A percentile compares a stretch with the other conserved stretches of the same genome.
These are phyloP conservation scores for Drosophila macrospina DNA, from an alignment of 2,888 invertebrate species.

Conservation along the genomic window DNA sequence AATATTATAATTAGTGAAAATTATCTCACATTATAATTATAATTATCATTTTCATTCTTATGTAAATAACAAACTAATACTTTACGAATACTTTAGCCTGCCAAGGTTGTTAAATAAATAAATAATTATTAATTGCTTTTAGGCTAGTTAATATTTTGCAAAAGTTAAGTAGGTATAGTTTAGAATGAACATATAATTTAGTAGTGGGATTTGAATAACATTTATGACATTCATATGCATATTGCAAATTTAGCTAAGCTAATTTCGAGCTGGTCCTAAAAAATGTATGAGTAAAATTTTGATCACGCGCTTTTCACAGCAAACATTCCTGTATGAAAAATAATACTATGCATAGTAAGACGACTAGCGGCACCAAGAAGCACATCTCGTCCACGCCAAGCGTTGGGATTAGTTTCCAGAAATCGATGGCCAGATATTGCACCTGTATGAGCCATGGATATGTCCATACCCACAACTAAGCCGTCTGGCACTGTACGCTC, in stretches of 20 bases:
- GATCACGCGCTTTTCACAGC: constrained; percentile 64
- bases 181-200: constrained; percentile 21
- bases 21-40: background rate
- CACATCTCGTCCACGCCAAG: constrained; percentile 69
- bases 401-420: constrained; percentile 54
- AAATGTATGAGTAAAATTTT: constrained; percentile 31
- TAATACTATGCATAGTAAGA: constrained; percentile 73
- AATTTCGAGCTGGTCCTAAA: constrained; percentile 21
- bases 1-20: constrained; percentile 9
- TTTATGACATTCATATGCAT: constrained; percentile 9
- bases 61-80: background rate
- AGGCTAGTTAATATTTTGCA: background rate
- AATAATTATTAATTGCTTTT: background rate
- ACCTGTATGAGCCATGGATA: constrained; percentile 65
- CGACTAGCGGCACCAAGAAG: constrained; percentile 72
- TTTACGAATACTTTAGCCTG: background rate
- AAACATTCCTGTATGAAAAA: constrained; percentile 76
- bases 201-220: constrained; percentile 5
- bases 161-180: background rate
- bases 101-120: background rate
- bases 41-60: background rate
- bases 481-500: constrained; percentile 82
- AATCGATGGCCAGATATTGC: constrained; percentile 59
- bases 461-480: constrained; percentile 69
- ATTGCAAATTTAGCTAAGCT: constrained; percentile 50